Percentiles rank a stretch among this genome's conserved stretches.
Evolutionary conservation across 2,888 invertebrate genomes (phyloP).

Genomic region (Sthenelais limicola): DNA sequence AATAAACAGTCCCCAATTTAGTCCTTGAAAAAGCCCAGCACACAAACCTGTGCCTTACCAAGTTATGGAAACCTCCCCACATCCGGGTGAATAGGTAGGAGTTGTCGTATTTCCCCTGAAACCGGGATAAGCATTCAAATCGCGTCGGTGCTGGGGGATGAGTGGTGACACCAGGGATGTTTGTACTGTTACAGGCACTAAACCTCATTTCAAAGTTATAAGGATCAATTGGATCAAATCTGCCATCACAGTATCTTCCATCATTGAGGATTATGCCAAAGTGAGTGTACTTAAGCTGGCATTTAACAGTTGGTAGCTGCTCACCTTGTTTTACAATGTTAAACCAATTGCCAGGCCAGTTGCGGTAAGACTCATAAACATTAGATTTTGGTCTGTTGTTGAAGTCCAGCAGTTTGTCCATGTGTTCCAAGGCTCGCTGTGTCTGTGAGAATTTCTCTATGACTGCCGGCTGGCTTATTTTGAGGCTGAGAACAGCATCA

Average conservation of each 20-base stretch:
- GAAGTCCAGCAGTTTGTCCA: slow-evolving; percentile 12
- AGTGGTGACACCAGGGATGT: neutral
- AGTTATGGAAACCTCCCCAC: slow-evolving; percentile 1
- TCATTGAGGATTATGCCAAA: neutral
- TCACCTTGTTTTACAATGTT: slow-evolving; percentile 17
- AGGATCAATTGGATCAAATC: neutral
- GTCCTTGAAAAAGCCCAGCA: slow-evolving; percentile 19
- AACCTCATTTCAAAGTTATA: slow-evolving; percentile 31
- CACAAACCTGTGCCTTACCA: slow-evolving; percentile 3
- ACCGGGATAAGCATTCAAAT: slow-evolving; percentile 18
- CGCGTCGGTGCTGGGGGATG: slow-evolving; percentile 16
- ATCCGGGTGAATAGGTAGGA: slow-evolving; percentile 4
- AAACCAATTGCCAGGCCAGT: slow-evolving; percentile 16
- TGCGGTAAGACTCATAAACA: slow-evolving; percentile 15
- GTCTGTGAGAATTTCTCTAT: slow-evolving; percentile 18
- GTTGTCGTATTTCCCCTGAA: slow-evolving; percentile 17
- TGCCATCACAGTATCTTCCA: neutral
- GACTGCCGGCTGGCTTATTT: slow-evolving; percentile 15
- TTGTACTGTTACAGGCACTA: slow-evolving; percentile 16
- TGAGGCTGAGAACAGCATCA: slow-evolving; percentile 10
- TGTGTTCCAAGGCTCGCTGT: slow-evolving; percentile 1
- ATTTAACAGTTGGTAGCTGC: neutral
- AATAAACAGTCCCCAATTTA: neutral
- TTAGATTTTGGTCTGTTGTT: neutral
- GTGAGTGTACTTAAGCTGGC: slow-evolving; percentile 18